These are phyloP conservation scores for Limnothrissa miodon DNA, from an alignment of 2,113 vertebrate species.

Conservation along the genomic window DNA sequence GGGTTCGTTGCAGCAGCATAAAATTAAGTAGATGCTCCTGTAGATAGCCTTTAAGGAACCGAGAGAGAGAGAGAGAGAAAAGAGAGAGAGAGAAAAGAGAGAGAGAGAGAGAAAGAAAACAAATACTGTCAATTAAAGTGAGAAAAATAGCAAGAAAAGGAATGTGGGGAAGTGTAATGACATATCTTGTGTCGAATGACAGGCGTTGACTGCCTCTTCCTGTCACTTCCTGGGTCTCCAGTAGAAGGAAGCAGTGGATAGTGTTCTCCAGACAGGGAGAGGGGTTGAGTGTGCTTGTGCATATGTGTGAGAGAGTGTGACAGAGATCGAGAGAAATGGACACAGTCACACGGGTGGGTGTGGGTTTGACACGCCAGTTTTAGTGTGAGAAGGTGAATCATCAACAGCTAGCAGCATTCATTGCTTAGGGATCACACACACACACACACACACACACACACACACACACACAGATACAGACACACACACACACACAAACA, in stretches of 20 bases:
- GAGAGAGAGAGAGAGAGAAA: neutral
- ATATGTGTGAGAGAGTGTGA: constrained; percentile 31
- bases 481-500: no score
- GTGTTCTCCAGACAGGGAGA: neutral
- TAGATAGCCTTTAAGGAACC: neutral
- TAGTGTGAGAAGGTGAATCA: neutral
- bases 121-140: no score
- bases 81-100: neutral
- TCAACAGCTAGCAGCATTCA: neutral
- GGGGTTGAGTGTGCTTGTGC: neutral
- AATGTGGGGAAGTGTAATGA: neutral
- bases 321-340: constrained; percentile 14
- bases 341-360: neutral
- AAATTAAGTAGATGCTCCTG: no score
- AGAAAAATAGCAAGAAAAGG: neutral
- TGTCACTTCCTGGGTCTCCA: neutral
- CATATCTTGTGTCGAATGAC: neutral
- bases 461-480: no score
- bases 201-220: neutral
- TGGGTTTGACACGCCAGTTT: neutral
- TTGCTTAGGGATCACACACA: neutral
- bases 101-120: neutral
- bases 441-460: neutral
- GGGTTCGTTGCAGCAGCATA: no score
- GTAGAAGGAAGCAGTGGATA: neutral